Evolutionary conservation across 2,113 vertebrate genomes (phyloP), one percentile per base, ranked within the genome.

Genomic region (Eudyptes chrysolophus): DNA sequence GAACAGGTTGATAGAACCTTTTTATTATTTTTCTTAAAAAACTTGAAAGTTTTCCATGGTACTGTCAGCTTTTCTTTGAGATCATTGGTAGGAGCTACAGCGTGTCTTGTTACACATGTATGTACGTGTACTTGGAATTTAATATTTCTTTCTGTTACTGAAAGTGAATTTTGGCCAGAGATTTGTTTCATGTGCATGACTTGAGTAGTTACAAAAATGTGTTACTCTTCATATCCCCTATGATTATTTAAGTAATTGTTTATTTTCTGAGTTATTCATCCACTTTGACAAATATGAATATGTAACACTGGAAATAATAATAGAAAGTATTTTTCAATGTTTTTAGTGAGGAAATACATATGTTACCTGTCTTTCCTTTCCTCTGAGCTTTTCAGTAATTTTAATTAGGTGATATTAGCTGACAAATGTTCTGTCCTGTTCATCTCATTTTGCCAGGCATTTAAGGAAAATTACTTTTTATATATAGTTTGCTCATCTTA

Each of bases 81-180:
- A 22, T 87, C 32, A 1, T 25, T 70, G 21, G 13, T 84, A 5
- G 3, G 44, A 46, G 8, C 60, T 81, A 8, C 20, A 52, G 3
- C 1, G 0, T 70, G 60, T 84, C 7, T 34, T 55, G 3, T 61
- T 92, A 38, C 4, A 3, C 13, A 4, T 80, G 2, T 26, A 9
- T 19, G 2, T 62, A 4, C 40, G 11, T 74, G 16, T 68, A 34
- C 25, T 26, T 92, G 22, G 26, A 78, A 74, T 29, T 49, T 10
- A 48, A 2, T 77, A 74, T 52, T 84, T 62, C 36, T 57, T 84
- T 60, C 15, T 62, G 19, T 48, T 62, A 32, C 13, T 80, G 58
- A 58, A 89, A 62, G 48, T 38, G n/a, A 68, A 12, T 87, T 87
- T 89, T 51, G 11, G n/a, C 54, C 32, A 51, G 44, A 48, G 44